phyloP scores from a whole-genome alignment of 2,113 vertebrate species.

The Onychostruthus taczanowskii region DNA sequence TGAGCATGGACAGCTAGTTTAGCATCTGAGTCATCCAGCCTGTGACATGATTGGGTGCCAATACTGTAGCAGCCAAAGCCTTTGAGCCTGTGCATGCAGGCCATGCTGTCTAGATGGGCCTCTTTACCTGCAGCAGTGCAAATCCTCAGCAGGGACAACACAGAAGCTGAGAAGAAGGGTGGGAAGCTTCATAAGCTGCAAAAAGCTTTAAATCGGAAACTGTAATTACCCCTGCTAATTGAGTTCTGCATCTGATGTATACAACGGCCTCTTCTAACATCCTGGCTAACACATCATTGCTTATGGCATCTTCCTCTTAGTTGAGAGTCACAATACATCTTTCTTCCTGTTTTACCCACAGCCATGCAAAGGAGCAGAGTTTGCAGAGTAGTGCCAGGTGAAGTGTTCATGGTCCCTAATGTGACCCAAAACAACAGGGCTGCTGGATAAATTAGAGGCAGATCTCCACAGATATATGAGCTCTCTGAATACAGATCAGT shows the following conservation, averaged over 20 bases:
- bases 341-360: slow-evolving; percentile 49
- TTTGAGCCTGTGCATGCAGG: not conserved
- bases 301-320: not conserved
- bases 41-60: not conserved
- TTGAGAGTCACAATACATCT: not conserved
- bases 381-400: slow-evolving; percentile 36
- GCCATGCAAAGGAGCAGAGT: slow-evolving; percentile 50
- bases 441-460: slow-evolving; percentile 46
- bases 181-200: not conserved
- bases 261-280: slow-evolving; percentile 30
- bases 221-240: not conserved
- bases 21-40: not conserved
- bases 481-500: not conserved
- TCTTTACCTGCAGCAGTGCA: not conserved
- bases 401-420: slow-evolving; percentile 51
- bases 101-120: not conserved
- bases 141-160: not conserved
- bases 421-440: slow-evolving; percentile 30
- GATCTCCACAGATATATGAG: not conserved
- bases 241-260: slow-evolving; percentile 2
- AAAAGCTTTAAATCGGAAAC: not conserved
- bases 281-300: slow-evolving; percentile 39
- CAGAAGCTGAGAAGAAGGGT: not conserved
- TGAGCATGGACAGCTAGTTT: not conserved
- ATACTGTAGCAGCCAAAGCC: not conserved